phyloP scores from a whole-genome alignment of 2,113 vertebrate species.

The Eulacestoma nigropectus region DNA sequence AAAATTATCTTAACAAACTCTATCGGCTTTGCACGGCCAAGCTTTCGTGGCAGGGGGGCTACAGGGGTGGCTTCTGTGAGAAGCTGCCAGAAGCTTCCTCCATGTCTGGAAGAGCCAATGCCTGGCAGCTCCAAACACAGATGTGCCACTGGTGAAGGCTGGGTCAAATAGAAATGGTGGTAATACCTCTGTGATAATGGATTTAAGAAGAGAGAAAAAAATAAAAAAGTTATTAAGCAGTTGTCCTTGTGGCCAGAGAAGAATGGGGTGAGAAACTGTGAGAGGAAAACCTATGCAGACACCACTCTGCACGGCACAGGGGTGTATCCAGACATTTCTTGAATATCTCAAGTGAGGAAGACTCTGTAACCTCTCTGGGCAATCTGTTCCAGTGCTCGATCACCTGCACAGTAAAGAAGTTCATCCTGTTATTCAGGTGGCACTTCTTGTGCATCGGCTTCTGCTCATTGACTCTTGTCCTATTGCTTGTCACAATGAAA shows the following conservation, averaged over 20 bases:
- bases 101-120: not conserved
- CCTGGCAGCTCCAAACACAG: not conserved
- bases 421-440: not conserved
- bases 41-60: not conserved
- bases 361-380: not conserved
- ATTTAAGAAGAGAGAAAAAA: not conserved
- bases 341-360: not conserved
- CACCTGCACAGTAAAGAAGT: not conserved
- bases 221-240: accelerated
- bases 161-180: not conserved
- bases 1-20: not conserved
- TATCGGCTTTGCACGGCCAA: not conserved
- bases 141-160: not conserved
- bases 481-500: not conserved
- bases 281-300: not conserved
- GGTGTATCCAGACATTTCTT: not conserved
- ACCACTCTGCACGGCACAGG: not conserved
- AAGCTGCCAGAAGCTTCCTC: not conserved
- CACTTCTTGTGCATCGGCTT: not conserved
- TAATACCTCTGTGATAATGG: not conserved
- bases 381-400: accelerated
- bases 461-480: not conserved
- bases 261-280: not conserved
- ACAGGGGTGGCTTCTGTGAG: not conserved
- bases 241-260: not conserved